These are phyloP conservation scores for Dioctria linearis DNA, from an alignment of 2,888 invertebrate genomes.

Conservation along the genomic window DNA sequence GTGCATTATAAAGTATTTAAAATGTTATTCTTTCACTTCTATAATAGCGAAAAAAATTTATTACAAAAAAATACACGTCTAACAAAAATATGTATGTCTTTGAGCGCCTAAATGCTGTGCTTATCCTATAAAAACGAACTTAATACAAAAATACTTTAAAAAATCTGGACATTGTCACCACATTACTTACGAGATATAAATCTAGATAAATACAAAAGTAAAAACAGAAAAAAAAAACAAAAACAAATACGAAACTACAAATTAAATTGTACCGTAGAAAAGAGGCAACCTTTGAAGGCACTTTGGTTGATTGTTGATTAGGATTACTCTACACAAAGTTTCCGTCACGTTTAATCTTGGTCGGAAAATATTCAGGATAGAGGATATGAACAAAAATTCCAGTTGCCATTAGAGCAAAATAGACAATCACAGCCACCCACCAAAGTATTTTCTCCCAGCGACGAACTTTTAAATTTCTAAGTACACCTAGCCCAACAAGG, in stretches of 20 bases:
- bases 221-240: conserved; percentile 32
- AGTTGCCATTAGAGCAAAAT: conserved; percentile 79
- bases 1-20: too few species aligned
- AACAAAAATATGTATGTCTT: conserved; percentile 30
- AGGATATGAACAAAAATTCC: conserved; percentile 83
- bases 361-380: conserved; percentile 74
- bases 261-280: conserved; percentile 48
- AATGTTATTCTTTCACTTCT: neutral
- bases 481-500: conserved; percentile 85
- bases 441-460: conserved; percentile 87
- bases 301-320: conserved; percentile 34
- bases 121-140: conserved; percentile 3
- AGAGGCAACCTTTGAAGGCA: conserved; percentile 42
- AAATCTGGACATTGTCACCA: conserved; percentile 26
- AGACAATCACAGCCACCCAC: conserved; percentile 85
- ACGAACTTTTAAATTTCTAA: conserved; percentile 85
- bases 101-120: neutral
- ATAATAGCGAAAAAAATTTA: conserved; percentile 30
- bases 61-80: conserved; percentile 44
- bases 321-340: conserved; percentile 45
- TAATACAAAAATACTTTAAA: conserved; percentile 36
- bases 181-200: conserved; percentile 7
- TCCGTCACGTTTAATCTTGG: conserved; percentile 61
- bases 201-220: neutral
- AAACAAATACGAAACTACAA: conserved; percentile 15